These are phyloP conservation scores for Epirrhoe alternata DNA, from an alignment of 2,888 invertebrate species.

Conservation along the genomic window DNA sequence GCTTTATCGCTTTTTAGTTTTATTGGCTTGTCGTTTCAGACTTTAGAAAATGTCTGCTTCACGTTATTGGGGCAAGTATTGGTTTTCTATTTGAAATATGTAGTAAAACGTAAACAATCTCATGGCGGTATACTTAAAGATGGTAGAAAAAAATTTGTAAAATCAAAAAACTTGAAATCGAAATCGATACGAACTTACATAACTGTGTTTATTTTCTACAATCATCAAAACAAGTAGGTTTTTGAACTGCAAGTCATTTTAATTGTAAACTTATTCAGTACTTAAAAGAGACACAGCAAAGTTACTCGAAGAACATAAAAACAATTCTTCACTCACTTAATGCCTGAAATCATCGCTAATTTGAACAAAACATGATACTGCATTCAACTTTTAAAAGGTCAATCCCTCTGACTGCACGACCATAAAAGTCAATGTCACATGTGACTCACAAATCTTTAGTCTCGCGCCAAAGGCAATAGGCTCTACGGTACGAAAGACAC, in stretches of 20 bases:
- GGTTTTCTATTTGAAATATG: not conserved
- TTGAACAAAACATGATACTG: constrained; percentile 6
- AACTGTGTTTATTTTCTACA: no score
- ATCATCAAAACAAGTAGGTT: no score
- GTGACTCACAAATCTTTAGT: constrained; percentile 31
- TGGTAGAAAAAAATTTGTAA: no score
- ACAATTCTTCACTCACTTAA: not conserved
- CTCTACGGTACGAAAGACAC: not conserved
- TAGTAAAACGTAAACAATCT: not conserved
- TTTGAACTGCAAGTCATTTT: no score
- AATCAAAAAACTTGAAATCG: no score
- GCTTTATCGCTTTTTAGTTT: constrained; percentile 11
- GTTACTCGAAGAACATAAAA: no score
- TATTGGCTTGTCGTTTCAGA: constrained; percentile 25
- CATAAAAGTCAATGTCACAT: constrained; percentile 40
- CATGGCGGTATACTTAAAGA: no score
- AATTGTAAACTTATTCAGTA: no score
- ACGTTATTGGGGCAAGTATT: not conserved
- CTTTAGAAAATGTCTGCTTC: not conserved
- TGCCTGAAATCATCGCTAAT: constrained; percentile 15
- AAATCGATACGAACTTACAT: no score
- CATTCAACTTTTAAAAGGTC: constrained; percentile 39
- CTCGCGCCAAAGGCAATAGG: not conserved
- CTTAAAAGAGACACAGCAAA: no score
- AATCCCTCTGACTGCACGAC: constrained; percentile 24